Evolutionary conservation across 1,140 invertebrate species (phyloP), one percentile per base, ranked within the genome.

Genomic region (Marisa cornuarietis): DNA sequence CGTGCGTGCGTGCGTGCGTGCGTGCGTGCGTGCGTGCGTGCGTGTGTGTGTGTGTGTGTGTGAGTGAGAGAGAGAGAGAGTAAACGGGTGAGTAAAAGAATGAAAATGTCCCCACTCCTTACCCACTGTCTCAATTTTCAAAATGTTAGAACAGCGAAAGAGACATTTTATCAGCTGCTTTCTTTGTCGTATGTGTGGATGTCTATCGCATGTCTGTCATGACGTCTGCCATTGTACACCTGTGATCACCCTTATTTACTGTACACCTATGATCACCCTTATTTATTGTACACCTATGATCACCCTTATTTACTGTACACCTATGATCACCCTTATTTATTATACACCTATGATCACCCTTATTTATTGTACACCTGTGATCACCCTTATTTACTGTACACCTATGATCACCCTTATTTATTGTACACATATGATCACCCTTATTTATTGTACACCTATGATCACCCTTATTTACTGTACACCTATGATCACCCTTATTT

Each of bases 1-100:
- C 31, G 31, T 42, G n/a, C n/a, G n/a, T n/a, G n/a, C n/a, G n/a
- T 68, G 65, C 65, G 65, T 68, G 65, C 65, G 65, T 68, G 65
- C 65, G 65, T 68, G 65, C 31, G 65, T 68, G 65, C 31, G 65
- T 68, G 65, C 31, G 65, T 68, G 65, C 31, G 65, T 68, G 65
- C 31, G 65, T 68, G 65, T 68, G 65, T 68, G 65, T 68, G 65
- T 68, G 65, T 68, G 65, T 68, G n/a, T 24, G n/a, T 69, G 66
- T 24, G 66, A 9, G 66, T 69, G 24, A 26, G 66, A 22, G n/a
- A 69, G n/a, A 22, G n/a, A 14, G 13, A 22, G n/a, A 26, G 66
- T 9, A 31, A 13, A 13, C 2, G 14, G 42, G 66, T 24, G 66
- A 13, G 66, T 69, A 24, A 26, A 0, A 26, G 66, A 13, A 16